A percentile compares a stretch with the other conserved stretches of the same genome.
Evolutionary conservation across 2,113 vertebrate species (phyloP).

Genomic region (Podocnemis expansa): DNA sequence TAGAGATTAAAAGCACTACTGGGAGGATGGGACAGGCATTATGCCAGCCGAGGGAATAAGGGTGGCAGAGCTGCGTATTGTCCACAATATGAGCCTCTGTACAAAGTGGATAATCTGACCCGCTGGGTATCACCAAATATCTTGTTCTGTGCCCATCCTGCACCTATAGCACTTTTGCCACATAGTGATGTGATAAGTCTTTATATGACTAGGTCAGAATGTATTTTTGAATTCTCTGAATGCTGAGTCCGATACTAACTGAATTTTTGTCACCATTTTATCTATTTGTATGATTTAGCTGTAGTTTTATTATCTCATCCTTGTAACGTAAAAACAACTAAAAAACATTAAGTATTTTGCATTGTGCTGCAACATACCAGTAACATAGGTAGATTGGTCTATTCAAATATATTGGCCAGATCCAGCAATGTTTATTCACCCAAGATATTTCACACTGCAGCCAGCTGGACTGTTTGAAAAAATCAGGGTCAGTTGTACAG

Average conservation of each 20-base stretch:
- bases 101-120: background rate
- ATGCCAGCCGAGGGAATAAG: background rate
- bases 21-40: background rate
- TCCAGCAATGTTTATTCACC: background rate
- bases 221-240: background rate
- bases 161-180: background rate
- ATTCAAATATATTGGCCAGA: background rate
- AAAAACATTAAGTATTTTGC: background rate
- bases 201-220: background rate
- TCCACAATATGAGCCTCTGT: background rate
- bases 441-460: background rate
- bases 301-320: background rate
- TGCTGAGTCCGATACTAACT: background rate
- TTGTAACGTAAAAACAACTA: background rate
- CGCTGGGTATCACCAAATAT: background rate
- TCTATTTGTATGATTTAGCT: background rate
- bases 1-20: background rate
- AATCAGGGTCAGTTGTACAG: background rate
- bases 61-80: background rate
- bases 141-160: background rate
- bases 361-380: background rate
- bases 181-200: background rate
- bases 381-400: background rate
- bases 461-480: accelerated
- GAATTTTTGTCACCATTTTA: background rate